Percentiles rank a stretch among this genome's conserved stretches.
These are phyloP conservation scores for Drosophila pseudotalamancana DNA, from an alignment of 2,888 invertebrate species.

Conservation along the genomic window DNA sequence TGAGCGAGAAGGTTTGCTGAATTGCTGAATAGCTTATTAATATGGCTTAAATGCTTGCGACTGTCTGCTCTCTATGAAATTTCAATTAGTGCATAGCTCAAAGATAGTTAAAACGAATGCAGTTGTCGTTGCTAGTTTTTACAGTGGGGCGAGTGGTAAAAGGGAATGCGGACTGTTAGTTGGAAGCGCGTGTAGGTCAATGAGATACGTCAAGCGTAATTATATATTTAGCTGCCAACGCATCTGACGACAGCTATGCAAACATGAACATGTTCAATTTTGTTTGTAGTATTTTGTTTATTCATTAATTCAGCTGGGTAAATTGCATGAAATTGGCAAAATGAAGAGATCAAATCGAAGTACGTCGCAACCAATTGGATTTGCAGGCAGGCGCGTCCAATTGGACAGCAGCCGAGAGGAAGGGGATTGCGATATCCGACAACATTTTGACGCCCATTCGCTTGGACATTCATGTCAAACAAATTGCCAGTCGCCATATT, in stretches of 20 bases:
- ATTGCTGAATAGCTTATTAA: slow-evolving; percentile 21
- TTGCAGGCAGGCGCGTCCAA: slow-evolving; percentile 49
- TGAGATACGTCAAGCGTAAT: slow-evolving; percentile 31
- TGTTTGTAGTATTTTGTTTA: slow-evolving; percentile 19
- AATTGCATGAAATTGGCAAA: slow-evolving; percentile 52
- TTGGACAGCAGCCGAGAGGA: slow-evolving; percentile 22
- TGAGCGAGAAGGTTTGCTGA: not conserved
- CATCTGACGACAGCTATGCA: slow-evolving; percentile 53
- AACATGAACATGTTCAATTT: slow-evolving; percentile 29
- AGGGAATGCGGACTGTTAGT: too few species aligned
- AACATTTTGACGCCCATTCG: slow-evolving; percentile 63
- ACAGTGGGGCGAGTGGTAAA: not conserved
- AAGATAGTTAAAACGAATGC: slow-evolving; percentile 59
- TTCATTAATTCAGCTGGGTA: slow-evolving; percentile 49
- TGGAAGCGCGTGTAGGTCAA: slow-evolving; percentile 12
- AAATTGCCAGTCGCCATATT: slow-evolving; percentile 66
- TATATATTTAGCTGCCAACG: slow-evolving; percentile 63
- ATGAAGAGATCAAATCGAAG: slow-evolving; percentile 52
- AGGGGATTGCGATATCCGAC: slow-evolving; percentile 10
- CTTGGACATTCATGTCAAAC: slow-evolving; percentile 59
- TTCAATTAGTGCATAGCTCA: slow-evolving; percentile 64
- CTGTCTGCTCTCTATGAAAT: slow-evolving; percentile 41
- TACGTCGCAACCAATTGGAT: slow-evolving; percentile 54
- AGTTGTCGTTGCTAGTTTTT: slow-evolving; percentile 7
- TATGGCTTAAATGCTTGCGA: slow-evolving; percentile 55